Evolutionary conservation across 2,888 invertebrate species (phyloP), one percentile per base, ranked within the genome.

Genomic region (Priocnemis perturbator): DNA sequence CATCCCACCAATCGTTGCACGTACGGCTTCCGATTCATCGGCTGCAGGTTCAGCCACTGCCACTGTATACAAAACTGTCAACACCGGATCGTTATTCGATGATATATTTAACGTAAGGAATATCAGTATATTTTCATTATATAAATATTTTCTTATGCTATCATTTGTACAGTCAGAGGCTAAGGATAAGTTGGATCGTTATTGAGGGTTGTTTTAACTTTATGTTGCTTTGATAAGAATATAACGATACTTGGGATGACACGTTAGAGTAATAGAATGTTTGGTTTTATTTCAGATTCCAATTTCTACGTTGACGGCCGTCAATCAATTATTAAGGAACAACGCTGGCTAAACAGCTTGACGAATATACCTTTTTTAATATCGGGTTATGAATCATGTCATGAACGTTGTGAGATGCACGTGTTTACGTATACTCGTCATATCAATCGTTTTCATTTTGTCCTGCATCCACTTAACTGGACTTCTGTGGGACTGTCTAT

Each of bases 71-170:
- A 45, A n/a, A 21, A 7, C 53, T 17, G 37, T 37, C 37, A 3
- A 37, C 37, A 20, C 55, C 19, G 56, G 57, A 0, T 88, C 89
- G n/a, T 90, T 93, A 65, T 92, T 92, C 78, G 90, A 91, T 53
- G 93, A 93, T 79, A 92, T 93, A 69, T 93, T 93, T 75, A 93
- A 93, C 84, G 93, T 93, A 85, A 91, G 92, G 90, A n/a, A 11
- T 58, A n/a, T 20, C 9, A 14, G 3, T 2, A 15, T 11, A 15
- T 7, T 19, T 19, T 2, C 15, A 26, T 19, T 26, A n/a, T 50
- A 19, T 23, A 30, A 47, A 11, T 14, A 26, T 11, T 15, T 55
- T 23, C 7, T 45, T 20, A 21, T n/a, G n/a, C n/a, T n/a, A n/a
- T n/a, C n/a, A n/a, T n/a, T n/a, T n/a, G n/a, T n/a, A n/a, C n/a